These are phyloP conservation scores for Hirtodrosophila alboralis DNA, from an alignment of 2,888 invertebrate genomes.

Conservation along the genomic window DNA sequence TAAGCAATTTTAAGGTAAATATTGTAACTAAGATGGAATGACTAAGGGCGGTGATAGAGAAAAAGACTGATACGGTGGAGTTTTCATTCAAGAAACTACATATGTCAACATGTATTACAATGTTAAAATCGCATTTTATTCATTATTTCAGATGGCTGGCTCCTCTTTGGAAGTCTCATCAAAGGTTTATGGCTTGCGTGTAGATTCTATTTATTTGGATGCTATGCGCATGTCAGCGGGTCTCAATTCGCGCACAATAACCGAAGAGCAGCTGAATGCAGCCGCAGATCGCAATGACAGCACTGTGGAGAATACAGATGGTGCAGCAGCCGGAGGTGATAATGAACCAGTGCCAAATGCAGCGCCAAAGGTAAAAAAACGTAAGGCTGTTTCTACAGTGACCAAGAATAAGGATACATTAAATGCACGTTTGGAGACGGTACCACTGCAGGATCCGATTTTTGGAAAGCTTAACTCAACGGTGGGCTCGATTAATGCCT, in stretches of 20 bases:
- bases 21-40: too few species aligned
- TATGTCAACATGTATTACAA: too few species aligned
- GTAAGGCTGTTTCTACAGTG: slow-evolving; percentile 79
- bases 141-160: slow-evolving; percentile 89
- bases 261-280: slow-evolving; percentile 60
- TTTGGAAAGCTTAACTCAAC: slow-evolving; percentile 87
- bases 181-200: slow-evolving; percentile 93
- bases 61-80: too few species aligned
- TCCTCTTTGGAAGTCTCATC: slow-evolving; percentile 94
- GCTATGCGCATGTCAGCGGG: slow-evolving; percentile 91
- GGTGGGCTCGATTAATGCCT: slow-evolving; percentile 87
- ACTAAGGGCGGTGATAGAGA: too few species aligned
- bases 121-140: background rate
- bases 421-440: slow-evolving; percentile 83
- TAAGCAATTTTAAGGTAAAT: slow-evolving; percentile 90
- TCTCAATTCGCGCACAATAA: slow-evolving; percentile 80
- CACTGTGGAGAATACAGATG: slow-evolving; percentile 47
- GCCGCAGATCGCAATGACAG: slow-evolving; percentile 65
- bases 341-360: slow-evolving; percentile 39
- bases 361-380: slow-evolving; percentile 74
- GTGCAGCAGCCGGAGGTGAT: slow-evolving; percentile 43
- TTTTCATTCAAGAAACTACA: too few species aligned
- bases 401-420: slow-evolving; percentile 83
- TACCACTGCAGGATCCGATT: slow-evolving; percentile 86
- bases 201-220: slow-evolving; percentile 93